Evolutionary conservation across 2,113 vertebrate species (phyloP), one percentile per base, ranked within the genome.

Genomic region (Coturnix japonica): DNA sequence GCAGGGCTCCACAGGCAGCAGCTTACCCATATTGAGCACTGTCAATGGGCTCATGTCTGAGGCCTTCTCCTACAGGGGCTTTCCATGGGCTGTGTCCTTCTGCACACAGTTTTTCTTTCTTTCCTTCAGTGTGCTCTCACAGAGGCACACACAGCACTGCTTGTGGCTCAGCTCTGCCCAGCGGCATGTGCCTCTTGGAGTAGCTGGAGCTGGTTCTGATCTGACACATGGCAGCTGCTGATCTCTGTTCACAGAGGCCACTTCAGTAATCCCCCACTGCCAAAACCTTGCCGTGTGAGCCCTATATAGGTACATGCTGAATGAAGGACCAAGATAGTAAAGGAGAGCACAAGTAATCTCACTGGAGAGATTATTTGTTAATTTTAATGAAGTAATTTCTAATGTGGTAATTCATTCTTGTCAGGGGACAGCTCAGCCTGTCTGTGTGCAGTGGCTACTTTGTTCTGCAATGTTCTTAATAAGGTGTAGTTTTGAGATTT

Each of bases 391-490:
- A 51, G 13, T 3, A 60, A 0, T 89, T 77, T 71, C 37, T 35
- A 49, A 12, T 78, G 22, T 31, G 22, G 49, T 53, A 37, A n/a
- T 67, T 71, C 11, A 81, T 6, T 5, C 56, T 18, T 66, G 73
- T 65, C 6, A 57, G 47, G 78, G 59, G n/a, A 46, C 19, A 79
- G 31, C 15, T 11, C 2, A 17, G 13, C 21, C 18, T 56, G 76
- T 0, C 18, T 56, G 76, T 0, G 0, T 74, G 28, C 21, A 35
- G 2, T n/a, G 23, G 28, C 41, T 4, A 11, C 30, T 70, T 80
- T 1, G 18, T 9, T 69, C 7, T 64, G 49, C 15, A 33, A 1
- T 60, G 17, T 46, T 86, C 73, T 81, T 60, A 53, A 49, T 60
- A 53, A 49, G 28, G 11, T 46, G 11, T 13, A 81, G 63, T 78